phyloP scores from a whole-genome alignment of 2,888 invertebrate genomes.

The Punctoribates punctum region DNA sequence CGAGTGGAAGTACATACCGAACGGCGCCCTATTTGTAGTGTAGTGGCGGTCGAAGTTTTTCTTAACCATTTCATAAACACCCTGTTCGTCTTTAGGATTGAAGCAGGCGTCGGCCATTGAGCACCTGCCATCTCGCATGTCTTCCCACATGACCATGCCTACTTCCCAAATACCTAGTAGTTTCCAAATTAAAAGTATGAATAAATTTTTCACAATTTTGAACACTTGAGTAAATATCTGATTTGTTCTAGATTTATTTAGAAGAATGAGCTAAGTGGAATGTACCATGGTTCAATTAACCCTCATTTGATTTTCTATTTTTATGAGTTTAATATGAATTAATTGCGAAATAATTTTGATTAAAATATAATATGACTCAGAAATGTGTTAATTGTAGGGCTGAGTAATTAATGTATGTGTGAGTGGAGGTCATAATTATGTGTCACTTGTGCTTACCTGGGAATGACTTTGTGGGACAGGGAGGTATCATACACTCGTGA shows the following conservation, averaged over 20 bases:
- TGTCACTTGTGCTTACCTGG: constrained; percentile 59
- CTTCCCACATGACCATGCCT: constrained; percentile 97
- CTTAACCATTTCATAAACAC: constrained; percentile 85
- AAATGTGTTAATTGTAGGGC: not conserved
- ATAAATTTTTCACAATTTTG: too few relatives aligned
- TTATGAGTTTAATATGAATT: not conserved
- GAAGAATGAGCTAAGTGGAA: too few relatives aligned
- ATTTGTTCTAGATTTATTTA: too few relatives aligned
- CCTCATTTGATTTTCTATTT: not conserved
- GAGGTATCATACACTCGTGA: constrained; percentile 95
- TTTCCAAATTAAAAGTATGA: too few relatives aligned
- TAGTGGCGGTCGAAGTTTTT: constrained; percentile 93
- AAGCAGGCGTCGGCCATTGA: constrained; percentile 94
- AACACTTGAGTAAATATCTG: too few relatives aligned
- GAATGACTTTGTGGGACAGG: constrained; percentile 86
- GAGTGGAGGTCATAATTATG: not conserved
- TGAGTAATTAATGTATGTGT: not conserved
- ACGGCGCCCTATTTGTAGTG: constrained; percentile 85
- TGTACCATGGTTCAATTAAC: too few relatives aligned
- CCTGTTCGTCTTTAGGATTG: constrained; percentile 80
- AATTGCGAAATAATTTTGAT: not conserved
- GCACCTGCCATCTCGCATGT: constrained; percentile 78
- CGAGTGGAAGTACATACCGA: constrained; percentile 87
- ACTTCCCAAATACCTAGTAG: constrained; percentile 41
- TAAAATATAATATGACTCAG: not conserved